phyloP scores from a whole-genome alignment of 2,888 invertebrate genomes.

The Hoplodrina blanda region DNA sequence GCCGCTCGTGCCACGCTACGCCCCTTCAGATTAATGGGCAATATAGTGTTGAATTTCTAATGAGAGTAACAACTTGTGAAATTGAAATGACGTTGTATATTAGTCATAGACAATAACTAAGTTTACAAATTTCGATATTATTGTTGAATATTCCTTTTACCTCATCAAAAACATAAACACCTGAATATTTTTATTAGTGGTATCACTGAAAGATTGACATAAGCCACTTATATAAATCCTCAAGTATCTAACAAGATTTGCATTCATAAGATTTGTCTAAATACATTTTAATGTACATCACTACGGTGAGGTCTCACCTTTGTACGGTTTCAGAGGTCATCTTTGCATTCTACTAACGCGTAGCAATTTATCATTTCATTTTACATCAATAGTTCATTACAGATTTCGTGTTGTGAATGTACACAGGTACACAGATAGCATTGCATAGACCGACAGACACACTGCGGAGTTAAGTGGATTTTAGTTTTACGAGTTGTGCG shows the following conservation, averaged over 20 bases:
- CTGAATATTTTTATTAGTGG: constrained; percentile 1
- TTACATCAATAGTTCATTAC: constrained; percentile 67
- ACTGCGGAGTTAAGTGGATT: constrained; percentile 57
- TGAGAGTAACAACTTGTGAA: constrained; percentile 82
- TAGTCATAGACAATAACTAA: constrained; percentile 61
- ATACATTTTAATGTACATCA: constrained; percentile 57
- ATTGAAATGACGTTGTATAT: constrained; percentile 81
- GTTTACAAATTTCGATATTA: constrained; percentile 9
- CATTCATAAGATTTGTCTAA: constrained; percentile 55
- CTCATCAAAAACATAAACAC: constrained; percentile 4
- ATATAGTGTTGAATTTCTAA: constrained; percentile 85
- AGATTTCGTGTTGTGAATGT: constrained; percentile 55
- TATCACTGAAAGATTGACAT: constrained; percentile 1
- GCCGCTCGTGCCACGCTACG: constrained; percentile 83
- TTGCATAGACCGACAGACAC: constrained; percentile 21
- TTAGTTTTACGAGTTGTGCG: constrained; percentile 60
- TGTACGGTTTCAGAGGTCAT: constrained; percentile 65
- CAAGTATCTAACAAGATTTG: constrained; percentile 44
- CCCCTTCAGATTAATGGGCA: constrained; percentile 83
- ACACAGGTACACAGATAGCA: constrained; percentile 21
- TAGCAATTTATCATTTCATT: constrained; percentile 63
- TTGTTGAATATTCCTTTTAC: background rate
- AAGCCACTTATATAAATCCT: constrained; percentile 38
- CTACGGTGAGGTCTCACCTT: constrained; percentile 58
- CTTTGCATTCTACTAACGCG: constrained; percentile 56